These are phyloP conservation scores for Sesamia nonagrioides DNA, from an alignment of 1,140 invertebrate species.

Conservation along the genomic window DNA sequence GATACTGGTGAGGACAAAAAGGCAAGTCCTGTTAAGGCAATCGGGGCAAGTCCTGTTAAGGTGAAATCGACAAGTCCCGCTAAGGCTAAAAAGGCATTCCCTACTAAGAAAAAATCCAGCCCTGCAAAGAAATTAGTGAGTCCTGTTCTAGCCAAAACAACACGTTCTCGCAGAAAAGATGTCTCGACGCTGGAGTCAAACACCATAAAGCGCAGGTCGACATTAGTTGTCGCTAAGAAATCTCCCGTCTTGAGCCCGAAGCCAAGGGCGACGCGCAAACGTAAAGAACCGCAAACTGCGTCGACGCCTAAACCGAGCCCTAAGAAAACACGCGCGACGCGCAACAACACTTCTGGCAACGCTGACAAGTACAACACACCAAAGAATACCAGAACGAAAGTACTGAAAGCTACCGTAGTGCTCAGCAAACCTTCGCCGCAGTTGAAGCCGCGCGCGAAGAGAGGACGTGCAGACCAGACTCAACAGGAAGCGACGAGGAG, in stretches of 20 bases:
- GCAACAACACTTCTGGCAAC: slow-evolving; percentile 1
- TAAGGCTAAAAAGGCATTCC: not conserved
- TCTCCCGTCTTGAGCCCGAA: slow-evolving; percentile 53
- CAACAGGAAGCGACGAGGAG: not conserved
- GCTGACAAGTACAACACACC: slow-evolving; percentile 43
- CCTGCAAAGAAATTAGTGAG: slow-evolving; percentile 2
- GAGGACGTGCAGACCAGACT: not conserved
- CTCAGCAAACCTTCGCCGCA: slow-evolving; percentile 52
- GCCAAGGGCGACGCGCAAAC: slow-evolving; percentile 46
- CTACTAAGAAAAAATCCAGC: not conserved
- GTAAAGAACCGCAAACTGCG: slow-evolving; percentile 15
- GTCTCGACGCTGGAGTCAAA: slow-evolving; percentile 21
- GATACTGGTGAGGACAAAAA: slow-evolving; percentile 8
- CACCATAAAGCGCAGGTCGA: slow-evolving; percentile 43
- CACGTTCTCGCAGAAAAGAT: slow-evolving; percentile 23
- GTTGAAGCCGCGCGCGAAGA: slow-evolving; percentile 40
- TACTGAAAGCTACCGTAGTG: slow-evolving; percentile 37
- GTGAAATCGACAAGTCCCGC: not conserved
- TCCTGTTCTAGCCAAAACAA: slow-evolving; percentile 10
- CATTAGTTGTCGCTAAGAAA: slow-evolving; percentile 54
- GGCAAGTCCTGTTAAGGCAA: not conserved
- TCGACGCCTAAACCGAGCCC: not conserved
- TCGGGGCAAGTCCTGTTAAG: not conserved
- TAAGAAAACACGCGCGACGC: slow-evolving; percentile 31
- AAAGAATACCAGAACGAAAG: slow-evolving; percentile 46